Evolutionary conservation across 2,797 vertebrate species (phyloP).

Genomic region (Anguilla marmorata): DNA sequence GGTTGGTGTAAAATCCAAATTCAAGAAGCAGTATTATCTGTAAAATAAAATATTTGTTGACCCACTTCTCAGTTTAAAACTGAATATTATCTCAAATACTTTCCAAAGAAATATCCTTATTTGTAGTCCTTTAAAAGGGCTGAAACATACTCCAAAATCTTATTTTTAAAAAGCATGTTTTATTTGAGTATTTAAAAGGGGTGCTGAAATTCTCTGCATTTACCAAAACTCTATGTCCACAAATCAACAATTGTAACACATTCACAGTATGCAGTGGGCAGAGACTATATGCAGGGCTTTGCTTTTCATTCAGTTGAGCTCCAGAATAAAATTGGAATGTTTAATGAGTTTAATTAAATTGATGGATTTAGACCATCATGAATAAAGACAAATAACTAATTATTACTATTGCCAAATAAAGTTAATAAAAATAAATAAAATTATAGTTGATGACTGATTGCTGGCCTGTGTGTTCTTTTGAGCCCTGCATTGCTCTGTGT

Average conservation of each 20-base stretch:
- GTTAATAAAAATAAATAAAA: not conserved
- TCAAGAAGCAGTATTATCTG: not conserved
- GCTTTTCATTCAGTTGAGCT: slow-evolving; percentile 43
- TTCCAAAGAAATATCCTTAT: not conserved
- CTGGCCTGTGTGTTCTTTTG: not conserved
- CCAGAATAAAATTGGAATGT: no score
- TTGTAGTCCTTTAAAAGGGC: not conserved
- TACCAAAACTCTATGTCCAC: slow-evolving; percentile 41
- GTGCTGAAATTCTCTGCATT: slow-evolving; percentile 43
- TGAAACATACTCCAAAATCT: not conserved
- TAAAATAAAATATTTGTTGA: not conserved
- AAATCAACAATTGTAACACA: slow-evolving; percentile 35
- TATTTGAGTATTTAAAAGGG: not conserved
- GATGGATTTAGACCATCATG: not conserved
- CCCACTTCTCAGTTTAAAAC: not conserved
- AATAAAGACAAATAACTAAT: not conserved
- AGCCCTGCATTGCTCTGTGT: slow-evolving; percentile 8
- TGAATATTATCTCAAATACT: not conserved
- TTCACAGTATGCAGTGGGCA: slow-evolving; percentile 20
- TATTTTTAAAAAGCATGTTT: not conserved
- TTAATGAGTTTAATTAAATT: slow-evolving; percentile 51
- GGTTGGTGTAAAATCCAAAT: no score
- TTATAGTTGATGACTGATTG: not conserved
- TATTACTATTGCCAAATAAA: not conserved
- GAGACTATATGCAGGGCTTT: slow-evolving; percentile 32